These are phyloP conservation scores for Zapus hudsonius DNA, from an alignment of 2,113 vertebrate species.

Conservation along the genomic window DNA sequence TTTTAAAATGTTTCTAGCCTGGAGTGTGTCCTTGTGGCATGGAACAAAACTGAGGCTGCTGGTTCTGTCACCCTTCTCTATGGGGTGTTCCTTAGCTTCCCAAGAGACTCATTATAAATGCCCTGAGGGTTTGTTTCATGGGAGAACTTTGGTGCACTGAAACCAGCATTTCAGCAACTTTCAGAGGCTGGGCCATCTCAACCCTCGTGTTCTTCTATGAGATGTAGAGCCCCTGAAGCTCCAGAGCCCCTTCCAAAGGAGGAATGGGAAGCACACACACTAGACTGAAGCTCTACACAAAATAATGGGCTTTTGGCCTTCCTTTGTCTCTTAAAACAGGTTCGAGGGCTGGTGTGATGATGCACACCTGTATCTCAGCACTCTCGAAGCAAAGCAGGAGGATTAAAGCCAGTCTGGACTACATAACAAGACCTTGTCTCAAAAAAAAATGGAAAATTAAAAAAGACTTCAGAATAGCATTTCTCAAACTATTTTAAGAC, in stretches of 20 bases:
- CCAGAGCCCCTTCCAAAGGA: background rate
- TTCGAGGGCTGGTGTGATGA: background rate
- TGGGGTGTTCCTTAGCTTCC: constrained; percentile 27
- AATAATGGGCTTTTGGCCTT: constrained; percentile 5
- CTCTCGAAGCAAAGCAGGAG: too few relatives aligned
- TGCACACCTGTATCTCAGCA: background rate
- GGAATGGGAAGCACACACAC: background rate
- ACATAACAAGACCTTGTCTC: too few relatives aligned
- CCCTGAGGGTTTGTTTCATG: constrained; percentile 37
- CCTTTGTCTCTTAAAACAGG: constrained; percentile 1
- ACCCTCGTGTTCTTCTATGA: background rate
- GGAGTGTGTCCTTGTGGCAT: constrained; percentile 30
- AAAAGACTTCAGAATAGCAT: too few relatives aligned
- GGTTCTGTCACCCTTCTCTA: background rate
- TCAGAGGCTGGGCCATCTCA: background rate
- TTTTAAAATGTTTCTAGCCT: constrained; percentile 37
- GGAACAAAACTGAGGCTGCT: constrained; percentile 41
- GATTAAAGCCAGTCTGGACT: too few relatives aligned
- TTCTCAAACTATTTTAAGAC: constrained; percentile 26
- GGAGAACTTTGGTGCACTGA: background rate
- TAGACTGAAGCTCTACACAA: background rate
- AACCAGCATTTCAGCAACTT: constrained; percentile 38
- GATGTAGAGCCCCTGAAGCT: background rate
- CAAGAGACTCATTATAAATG: constrained; percentile 47
- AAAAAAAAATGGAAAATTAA: too few relatives aligned